phyloP scores from a whole-genome alignment of 1,140 invertebrate genomes.

The Gonioctena quinquepunctata region DNA sequence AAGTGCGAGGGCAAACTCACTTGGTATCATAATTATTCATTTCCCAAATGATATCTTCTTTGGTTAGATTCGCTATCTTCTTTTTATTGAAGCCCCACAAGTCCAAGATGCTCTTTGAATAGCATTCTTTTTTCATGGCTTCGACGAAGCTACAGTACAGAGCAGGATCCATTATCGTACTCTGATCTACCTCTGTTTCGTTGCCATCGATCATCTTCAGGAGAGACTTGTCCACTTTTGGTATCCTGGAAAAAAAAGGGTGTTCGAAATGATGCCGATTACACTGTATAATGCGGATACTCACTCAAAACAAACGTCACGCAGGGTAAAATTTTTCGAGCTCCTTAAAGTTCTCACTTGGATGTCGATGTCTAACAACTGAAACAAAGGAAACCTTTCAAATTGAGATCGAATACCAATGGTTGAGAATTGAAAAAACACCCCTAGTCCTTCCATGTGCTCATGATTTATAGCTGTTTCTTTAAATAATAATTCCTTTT shows the following conservation, averaged over 20 bases:
- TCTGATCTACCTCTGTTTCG: slow-evolving; percentile 34
- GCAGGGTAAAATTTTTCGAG: slow-evolving; percentile 56
- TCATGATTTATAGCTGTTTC: too few species aligned
- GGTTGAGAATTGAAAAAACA: too few species aligned
- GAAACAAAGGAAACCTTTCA: slow-evolving; percentile 18
- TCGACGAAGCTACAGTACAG: slow-evolving; percentile 44
- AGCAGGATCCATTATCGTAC: slow-evolving; percentile 30
- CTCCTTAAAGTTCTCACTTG: slow-evolving; percentile 34
- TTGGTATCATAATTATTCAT: slow-evolving; percentile 63
- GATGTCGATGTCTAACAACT: slow-evolving; percentile 43
- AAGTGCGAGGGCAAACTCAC: too few species aligned
- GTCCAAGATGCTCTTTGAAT: slow-evolving; percentile 69
- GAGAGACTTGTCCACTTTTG: slow-evolving; percentile 51
- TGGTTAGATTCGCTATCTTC: slow-evolving; percentile 61
- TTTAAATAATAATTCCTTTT: too few species aligned
- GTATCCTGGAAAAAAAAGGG: slow-evolving; percentile 45
- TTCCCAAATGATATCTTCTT: slow-evolving; percentile 64
- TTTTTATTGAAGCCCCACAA: slow-evolving; percentile 68
- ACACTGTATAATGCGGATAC: slow-evolving; percentile 27
- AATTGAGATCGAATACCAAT: not conserved
- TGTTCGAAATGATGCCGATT: not conserved
- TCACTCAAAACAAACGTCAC: slow-evolving; percentile 71
- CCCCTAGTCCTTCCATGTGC: too few species aligned
- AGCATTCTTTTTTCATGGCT: slow-evolving; percentile 59
- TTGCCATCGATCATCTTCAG: slow-evolving; percentile 27